Evolutionary conservation across 2,797 vertebrate species (phyloP).

Genomic region (Phataginus tetradactyla): DNA sequence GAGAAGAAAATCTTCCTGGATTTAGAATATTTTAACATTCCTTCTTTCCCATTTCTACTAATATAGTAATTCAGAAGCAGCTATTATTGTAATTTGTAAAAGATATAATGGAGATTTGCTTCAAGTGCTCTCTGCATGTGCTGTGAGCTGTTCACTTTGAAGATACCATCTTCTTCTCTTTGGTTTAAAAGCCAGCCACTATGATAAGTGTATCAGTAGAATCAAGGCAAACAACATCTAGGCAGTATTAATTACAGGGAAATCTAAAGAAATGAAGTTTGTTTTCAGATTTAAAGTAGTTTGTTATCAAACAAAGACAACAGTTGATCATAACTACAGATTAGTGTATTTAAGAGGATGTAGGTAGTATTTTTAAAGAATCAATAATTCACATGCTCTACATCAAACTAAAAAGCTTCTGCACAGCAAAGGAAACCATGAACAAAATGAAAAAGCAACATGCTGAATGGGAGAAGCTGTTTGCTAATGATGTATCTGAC

Average conservation of each 20-base stretch:
- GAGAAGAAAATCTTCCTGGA: neutral
- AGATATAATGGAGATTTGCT: neutral
- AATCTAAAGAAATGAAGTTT: slow-evolving; percentile 17
- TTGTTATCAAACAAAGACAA: slow-evolving; percentile 3
- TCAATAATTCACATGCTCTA: neutral
- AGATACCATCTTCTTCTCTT: neutral
- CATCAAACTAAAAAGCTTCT: too few species aligned
- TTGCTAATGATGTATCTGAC: too few species aligned
- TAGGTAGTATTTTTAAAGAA: neutral
- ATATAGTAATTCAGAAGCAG: neutral
- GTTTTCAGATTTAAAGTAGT: neutral
- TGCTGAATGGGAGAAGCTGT: too few species aligned
- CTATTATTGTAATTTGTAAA: neutral
- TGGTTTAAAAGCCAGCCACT: neutral
- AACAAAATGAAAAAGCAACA: too few species aligned
- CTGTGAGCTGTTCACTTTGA: neutral
- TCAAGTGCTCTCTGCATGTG: neutral
- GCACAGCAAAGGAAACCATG: too few species aligned
- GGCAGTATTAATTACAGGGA: neutral
- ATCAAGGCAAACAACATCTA: neutral
- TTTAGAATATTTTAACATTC: slow-evolving; percentile 1
- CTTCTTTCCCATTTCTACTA: neutral
- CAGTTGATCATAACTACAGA: neutral
- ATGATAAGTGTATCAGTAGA: neutral
- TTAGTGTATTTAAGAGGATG: neutral